Conservation (phyloP, 2,113 vertebrate genomes). For the Mormyrus lacerda region DNA sequence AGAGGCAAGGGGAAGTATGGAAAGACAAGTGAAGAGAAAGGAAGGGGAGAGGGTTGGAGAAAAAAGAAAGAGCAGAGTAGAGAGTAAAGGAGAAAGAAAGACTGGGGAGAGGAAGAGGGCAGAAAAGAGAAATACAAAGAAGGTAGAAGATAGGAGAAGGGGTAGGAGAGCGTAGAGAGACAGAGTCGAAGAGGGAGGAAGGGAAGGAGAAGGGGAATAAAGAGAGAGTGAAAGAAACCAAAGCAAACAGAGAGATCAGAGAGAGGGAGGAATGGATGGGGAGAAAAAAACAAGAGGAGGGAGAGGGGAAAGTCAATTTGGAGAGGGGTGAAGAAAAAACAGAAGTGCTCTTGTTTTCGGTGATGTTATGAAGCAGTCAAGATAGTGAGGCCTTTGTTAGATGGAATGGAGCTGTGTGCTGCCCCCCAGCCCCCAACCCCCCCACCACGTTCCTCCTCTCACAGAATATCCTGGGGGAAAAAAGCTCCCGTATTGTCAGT, state of each 20-base stretch:
- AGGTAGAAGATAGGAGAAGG: conserved; percentile 3
- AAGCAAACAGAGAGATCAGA: conserved; percentile 9
- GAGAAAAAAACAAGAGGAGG: conserved; percentile 6
- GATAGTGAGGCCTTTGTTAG: conserved; percentile 32
- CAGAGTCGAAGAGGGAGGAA: background rate
- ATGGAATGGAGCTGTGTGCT: background rate
- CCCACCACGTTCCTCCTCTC: background rate
- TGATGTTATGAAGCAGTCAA: conserved; percentile 25
- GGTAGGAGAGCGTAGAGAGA: background rate
- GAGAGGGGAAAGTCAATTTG: background rate
- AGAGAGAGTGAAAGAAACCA: conserved; percentile 24
- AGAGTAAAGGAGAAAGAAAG: background rate
- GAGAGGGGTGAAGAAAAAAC: background rate
- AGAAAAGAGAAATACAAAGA: background rate
- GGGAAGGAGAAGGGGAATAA: background rate
- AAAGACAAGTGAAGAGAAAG: background rate
- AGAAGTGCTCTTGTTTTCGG: conserved; percentile 35
- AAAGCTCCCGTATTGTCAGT: conserved; percentile 8
- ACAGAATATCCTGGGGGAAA: conserved; percentile 11
- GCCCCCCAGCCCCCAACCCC: background rate
- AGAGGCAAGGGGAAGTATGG: background rate
- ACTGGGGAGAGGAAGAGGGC: background rate
- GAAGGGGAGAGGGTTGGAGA: background rate
- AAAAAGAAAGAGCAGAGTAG: background rate
- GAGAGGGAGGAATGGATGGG: background rate